phyloP scores from a whole-genome alignment of 2,113 vertebrate genomes.

The Serinus canaria region DNA sequence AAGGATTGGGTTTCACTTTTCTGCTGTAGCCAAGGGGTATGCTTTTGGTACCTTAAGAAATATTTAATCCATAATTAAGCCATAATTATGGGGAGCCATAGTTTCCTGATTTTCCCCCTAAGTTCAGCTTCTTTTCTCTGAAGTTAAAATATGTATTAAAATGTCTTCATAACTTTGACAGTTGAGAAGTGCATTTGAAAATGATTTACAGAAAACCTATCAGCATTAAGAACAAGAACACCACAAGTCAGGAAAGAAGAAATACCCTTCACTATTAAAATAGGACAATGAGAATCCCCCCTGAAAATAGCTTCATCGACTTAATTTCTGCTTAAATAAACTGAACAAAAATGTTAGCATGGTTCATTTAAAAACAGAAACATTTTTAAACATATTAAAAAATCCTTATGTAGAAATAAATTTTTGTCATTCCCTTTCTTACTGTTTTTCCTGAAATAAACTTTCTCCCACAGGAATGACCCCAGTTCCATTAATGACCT shows the following conservation, averaged over 20 bases:
- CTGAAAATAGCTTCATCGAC: not conserved
- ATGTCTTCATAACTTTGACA: not conserved
- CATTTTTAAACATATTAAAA: not conserved
- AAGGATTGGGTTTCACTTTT: not conserved
- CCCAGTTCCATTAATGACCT: not conserved
- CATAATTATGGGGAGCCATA: not conserved
- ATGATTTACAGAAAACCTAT: not conserved
- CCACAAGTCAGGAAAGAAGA: not conserved
- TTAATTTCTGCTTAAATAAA: not conserved
- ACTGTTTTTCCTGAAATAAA: not conserved
- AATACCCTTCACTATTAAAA: not conserved
- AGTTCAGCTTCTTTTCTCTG: not conserved
- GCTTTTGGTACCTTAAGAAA: not conserved
- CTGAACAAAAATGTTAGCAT: not conserved
- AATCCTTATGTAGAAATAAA: not conserved
- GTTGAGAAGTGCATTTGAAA: not conserved
- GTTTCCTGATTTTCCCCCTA: rapidly evolving
- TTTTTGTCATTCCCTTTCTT: not conserved
- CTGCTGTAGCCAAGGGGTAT: not conserved
- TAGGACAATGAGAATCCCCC: not conserved
- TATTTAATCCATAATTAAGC: not conserved
- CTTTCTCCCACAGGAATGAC: not conserved
- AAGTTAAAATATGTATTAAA: not conserved
- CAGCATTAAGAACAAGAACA: not conserved
- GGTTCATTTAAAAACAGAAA: not conserved